A percentile compares a stretch with the other conserved stretches of the same genome.
These are phyloP conservation scores for Hirudinaria manillensis DNA, from an alignment of 2,888 invertebrate genomes.

Conservation along the genomic window DNA sequence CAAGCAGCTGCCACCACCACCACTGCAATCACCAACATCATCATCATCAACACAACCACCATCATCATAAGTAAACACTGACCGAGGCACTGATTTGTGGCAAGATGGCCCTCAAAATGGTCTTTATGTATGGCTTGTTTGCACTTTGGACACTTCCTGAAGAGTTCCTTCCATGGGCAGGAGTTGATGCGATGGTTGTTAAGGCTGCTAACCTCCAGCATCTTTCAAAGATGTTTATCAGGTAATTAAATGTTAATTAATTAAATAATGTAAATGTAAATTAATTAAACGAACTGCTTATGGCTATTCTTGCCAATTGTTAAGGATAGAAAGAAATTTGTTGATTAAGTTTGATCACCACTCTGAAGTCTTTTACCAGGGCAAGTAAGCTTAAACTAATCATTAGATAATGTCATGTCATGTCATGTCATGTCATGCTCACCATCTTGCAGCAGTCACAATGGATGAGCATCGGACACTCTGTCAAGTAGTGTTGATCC, in stretches of 20 bases:
- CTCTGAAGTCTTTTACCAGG: not conserved
- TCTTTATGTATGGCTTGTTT: not conserved
- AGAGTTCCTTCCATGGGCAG: not conserved
- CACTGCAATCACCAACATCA: no score
- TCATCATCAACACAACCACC: not conserved
- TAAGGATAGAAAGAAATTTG: no score
- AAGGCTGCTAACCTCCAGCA: not conserved
- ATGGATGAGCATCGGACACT: not conserved
- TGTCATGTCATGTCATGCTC: not conserved
- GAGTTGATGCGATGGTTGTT: not conserved
- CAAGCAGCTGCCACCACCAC: no score
- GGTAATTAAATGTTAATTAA: no score
- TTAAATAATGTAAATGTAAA: no score
- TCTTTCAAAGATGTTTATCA: not conserved
- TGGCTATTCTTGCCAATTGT: no score
- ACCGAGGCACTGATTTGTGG: not conserved
- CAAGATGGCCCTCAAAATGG: not conserved
- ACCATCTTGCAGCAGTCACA: not conserved
- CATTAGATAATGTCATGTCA: not conserved
- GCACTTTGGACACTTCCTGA: constrained; percentile 2
- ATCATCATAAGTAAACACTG: no score
- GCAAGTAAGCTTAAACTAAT: no score
- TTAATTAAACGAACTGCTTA: no score
- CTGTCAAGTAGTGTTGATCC: not conserved
- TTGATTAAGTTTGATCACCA: not conserved